phyloP scores from a whole-genome alignment of 2,797 vertebrate species.

The Melopsittacus undulatus region DNA sequence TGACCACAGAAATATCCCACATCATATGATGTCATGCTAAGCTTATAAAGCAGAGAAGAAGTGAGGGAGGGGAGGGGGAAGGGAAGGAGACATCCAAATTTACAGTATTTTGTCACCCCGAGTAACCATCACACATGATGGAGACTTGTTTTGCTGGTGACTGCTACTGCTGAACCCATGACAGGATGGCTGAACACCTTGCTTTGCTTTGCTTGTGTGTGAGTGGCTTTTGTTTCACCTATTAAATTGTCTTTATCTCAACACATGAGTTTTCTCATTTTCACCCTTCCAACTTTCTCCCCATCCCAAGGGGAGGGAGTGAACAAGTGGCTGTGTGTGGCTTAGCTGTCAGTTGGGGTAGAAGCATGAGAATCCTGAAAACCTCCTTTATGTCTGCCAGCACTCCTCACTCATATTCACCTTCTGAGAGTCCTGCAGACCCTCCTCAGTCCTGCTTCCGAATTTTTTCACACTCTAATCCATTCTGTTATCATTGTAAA shows the following conservation, averaged over 20 bases:
- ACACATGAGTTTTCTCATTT: not conserved
- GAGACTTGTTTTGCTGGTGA: not conserved
- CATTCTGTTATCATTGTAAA: not conserved
- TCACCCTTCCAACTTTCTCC: not conserved
- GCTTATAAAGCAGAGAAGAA: not conserved
- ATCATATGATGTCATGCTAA: not conserved
- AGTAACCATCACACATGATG: rapidly evolving
- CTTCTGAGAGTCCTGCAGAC: not conserved
- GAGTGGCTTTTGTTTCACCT: not conserved
- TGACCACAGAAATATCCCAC: not conserved
- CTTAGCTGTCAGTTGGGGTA: not conserved
- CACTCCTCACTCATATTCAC: not conserved
- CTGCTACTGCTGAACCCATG: too few relatives aligned
- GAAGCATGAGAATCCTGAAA: not conserved
- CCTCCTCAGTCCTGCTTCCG: not conserved
- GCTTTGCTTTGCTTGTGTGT: not conserved
- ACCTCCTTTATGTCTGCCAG: not conserved
- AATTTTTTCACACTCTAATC: not conserved
- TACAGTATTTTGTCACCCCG: not conserved
- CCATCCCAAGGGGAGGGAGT: rapidly evolving
- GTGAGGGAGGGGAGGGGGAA: not conserved
- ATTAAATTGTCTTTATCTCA: not conserved
- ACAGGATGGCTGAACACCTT: not conserved
- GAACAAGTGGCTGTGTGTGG: rapidly evolving
- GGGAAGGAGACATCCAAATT: rapidly evolving